Conservation (phyloP, 1,140 invertebrate species). For the Drosophila pandora region DNA sequence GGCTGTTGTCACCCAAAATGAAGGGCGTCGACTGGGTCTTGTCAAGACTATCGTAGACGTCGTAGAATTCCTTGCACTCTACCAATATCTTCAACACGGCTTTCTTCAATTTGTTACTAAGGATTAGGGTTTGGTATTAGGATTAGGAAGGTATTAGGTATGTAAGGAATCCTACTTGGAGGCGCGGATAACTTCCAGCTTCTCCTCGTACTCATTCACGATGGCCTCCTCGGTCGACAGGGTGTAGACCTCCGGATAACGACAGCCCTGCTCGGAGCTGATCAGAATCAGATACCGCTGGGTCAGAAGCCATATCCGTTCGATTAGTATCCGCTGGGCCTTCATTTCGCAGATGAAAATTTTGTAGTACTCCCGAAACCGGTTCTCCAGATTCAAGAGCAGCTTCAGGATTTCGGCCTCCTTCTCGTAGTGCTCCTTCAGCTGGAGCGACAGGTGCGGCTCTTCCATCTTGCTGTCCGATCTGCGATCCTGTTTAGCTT, state of each 20-base stretch:
- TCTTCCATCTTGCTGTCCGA: constrained; percentile 18
- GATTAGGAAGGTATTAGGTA: background rate
- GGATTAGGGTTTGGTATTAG: too few species aligned
- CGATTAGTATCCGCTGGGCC: constrained; percentile 47
- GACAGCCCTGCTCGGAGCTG: constrained; percentile 55
- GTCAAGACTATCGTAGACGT: constrained; percentile 42
- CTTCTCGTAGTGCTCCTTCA: constrained; percentile 55
- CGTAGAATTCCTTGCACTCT: constrained; percentile 56
- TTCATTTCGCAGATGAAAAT: constrained; percentile 51
- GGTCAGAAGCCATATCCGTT: constrained; percentile 60
- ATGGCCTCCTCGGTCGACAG: constrained; percentile 67
- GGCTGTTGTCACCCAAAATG: constrained; percentile 56
- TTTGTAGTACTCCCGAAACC: constrained; percentile 44
- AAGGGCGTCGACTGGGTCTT: constrained; percentile 53
- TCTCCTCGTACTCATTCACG: constrained; percentile 71
- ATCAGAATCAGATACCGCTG: constrained; percentile 66
- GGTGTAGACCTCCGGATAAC: constrained; percentile 66
- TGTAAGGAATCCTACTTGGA: constrained; percentile 43
- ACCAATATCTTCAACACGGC: constrained; percentile 28
- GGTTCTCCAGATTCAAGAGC: constrained; percentile 42
- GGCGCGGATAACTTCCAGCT: constrained; percentile 43
- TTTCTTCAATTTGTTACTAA: constrained; percentile 50
- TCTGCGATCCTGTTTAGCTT: background rate
- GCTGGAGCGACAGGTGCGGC: constrained; percentile 47
- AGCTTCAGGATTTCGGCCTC: constrained; percentile 51